phyloP scores from a whole-genome alignment of 1,140 invertebrate species.

The Camponotus floridanus region DNA sequence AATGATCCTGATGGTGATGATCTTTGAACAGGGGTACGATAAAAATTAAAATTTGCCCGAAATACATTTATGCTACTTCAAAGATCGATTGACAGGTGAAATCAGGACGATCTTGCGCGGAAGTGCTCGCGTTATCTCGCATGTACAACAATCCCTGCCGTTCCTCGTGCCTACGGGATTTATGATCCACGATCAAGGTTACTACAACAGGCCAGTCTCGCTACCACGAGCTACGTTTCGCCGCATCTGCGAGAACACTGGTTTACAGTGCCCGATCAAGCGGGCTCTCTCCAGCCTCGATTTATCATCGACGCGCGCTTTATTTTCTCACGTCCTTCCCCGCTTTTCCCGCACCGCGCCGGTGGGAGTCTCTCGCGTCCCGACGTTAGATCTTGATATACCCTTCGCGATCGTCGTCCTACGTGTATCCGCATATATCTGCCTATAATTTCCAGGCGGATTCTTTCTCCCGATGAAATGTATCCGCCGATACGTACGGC shows the following conservation, averaged over 20 bases:
- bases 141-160: slow-evolving; percentile 23
- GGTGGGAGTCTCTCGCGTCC: slow-evolving; percentile 22
- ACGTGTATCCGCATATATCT: slow-evolving; percentile 73
- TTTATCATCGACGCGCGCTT: slow-evolving; percentile 53
- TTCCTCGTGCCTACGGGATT: slow-evolving; percentile 29
- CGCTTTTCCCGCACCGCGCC: slow-evolving; percentile 20
- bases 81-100: neutral
- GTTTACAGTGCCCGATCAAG: slow-evolving; percentile 28
- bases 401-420: slow-evolving; percentile 64
- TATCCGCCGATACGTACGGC: slow-evolving; percentile 63
- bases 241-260: slow-evolving; percentile 34
- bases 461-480: slow-evolving; percentile 69
- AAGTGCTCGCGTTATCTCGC: neutral
- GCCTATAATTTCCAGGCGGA: slow-evolving; percentile 71
- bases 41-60: neutral
- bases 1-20: neutral
- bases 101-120: neutral
- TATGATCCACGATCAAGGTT: slow-evolving; percentile 60
- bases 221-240: slow-evolving; percentile 37
- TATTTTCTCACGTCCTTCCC: slow-evolving; percentile 55
- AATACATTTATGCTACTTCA: neutral
- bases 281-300: neutral
- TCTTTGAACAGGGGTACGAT: neutral
- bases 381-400: slow-evolving; percentile 62
- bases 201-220: slow-evolving; percentile 34